Conservation (phyloP, 2,888 invertebrate genomes). For the Didymodactylos carnosus region DNA sequence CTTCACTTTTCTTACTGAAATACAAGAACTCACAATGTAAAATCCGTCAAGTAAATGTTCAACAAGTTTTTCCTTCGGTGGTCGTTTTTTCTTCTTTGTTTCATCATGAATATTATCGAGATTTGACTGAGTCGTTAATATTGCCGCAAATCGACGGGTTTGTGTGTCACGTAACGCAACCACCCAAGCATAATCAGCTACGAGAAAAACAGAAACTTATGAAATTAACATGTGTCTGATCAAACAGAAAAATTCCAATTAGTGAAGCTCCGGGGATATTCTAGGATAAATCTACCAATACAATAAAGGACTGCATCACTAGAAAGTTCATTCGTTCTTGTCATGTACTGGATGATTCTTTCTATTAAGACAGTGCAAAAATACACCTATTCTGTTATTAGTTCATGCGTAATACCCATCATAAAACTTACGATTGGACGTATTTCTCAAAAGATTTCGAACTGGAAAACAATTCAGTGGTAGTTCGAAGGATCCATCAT, state of each 20-base stretch:
- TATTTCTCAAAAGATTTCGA: neutral
- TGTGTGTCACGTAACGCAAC: neutral
- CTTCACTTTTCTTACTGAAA: no score
- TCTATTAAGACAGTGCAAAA: no score
- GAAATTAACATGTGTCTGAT: no score
- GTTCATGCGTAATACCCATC: no score
- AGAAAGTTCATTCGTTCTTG: no score
- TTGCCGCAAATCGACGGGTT: neutral
- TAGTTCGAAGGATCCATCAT: neutral
- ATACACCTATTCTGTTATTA: neutral
- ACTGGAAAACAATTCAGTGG: neutral
- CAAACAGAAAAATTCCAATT: no score
- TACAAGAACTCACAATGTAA: constrained; percentile 23
- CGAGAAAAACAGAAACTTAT: neutral
- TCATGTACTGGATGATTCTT: no score
- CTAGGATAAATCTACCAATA: no score
- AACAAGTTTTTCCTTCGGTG: neutral
- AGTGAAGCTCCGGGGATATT: no score
- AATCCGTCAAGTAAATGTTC: constrained; percentile 26
- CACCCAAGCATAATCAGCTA: neutral
- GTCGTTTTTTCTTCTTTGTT: neutral
- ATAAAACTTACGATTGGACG: neutral
- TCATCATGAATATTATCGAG: neutral
- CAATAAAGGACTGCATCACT: no score
- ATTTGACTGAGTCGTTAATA: neutral